These are phyloP conservation scores for Saccopteryx bilineata DNA, from an alignment of 2,113 vertebrate genomes.

Conservation along the genomic window DNA sequence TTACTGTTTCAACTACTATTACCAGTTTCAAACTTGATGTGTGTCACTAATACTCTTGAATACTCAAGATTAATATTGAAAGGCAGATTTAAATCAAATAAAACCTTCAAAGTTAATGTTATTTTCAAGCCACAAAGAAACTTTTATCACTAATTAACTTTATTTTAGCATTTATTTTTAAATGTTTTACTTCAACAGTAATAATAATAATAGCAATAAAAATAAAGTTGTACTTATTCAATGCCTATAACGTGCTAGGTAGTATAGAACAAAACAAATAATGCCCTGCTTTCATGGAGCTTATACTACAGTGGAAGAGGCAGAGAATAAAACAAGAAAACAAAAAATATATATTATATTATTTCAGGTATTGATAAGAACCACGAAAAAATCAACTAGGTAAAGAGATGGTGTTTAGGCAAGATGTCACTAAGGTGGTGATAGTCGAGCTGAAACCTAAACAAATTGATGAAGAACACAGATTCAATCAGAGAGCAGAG, in stretches of 20 bases:
- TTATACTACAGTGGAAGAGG: not conserved
- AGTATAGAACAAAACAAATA: slow-evolving; percentile 24
- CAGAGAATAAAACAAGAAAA: not conserved
- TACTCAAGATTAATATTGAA: slow-evolving; percentile 27
- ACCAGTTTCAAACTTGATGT: slow-evolving; percentile 1
- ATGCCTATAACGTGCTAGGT: not conserved
- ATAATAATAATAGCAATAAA: not conserved
- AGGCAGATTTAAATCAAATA: slow-evolving; percentile 37
- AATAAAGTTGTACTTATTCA: slow-evolving; percentile 16
- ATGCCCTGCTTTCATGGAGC: not conserved
- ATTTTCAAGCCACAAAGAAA: slow-evolving; percentile 53
- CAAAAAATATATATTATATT: not conserved
- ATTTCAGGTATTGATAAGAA: not conserved
- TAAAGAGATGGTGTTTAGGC: not conserved
- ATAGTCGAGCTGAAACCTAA: slow-evolving; percentile 32
- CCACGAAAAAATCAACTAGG: not conserved
- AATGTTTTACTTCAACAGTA: not conserved
- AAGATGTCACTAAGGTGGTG: not conserved
- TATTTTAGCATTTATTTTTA: slow-evolving; percentile 34
- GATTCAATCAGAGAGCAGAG: slow-evolving; percentile 31
- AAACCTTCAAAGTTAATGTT: slow-evolving; percentile 53
- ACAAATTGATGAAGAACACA: not conserved
- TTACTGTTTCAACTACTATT: not conserved
- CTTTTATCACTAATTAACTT: slow-evolving; percentile 39
- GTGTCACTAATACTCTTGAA: slow-evolving; percentile 40